A percentile compares a stretch with the other conserved stretches of the same genome.
These are phyloP conservation scores for Antheraea assamensis DNA, from an alignment of 2,888 invertebrate species.

Conservation along the genomic window DNA sequence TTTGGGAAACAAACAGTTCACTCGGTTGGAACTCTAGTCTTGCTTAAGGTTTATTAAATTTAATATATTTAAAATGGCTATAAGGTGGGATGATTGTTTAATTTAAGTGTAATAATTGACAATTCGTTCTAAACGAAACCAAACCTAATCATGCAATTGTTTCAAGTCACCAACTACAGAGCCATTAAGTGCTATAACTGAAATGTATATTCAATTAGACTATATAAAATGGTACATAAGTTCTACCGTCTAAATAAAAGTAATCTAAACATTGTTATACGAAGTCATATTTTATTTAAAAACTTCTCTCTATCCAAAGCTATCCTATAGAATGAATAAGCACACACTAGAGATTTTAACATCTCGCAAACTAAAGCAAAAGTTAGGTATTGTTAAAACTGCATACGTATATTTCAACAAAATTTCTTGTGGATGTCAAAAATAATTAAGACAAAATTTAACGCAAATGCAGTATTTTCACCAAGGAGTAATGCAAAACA, in stretches of 20 bases:
- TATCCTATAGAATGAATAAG: slow-evolving; percentile 43
- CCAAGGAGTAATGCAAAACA: background rate
- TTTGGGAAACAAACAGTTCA: too few species aligned
- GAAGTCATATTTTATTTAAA: background rate
- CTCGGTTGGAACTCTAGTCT: too few species aligned
- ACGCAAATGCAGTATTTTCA: too few species aligned
- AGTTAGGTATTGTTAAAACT: slow-evolving; percentile 48
- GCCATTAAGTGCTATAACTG: too few species aligned
- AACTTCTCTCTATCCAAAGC: background rate
- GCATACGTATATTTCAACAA: slow-evolving; percentile 45
- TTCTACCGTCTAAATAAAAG: background rate
- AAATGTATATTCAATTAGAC: too few species aligned
- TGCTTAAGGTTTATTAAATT: too few species aligned
- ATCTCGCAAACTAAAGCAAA: slow-evolving; percentile 44
- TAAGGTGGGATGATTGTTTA: too few species aligned
- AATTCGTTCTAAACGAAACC: too few species aligned
- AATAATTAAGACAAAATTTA: slow-evolving; percentile 36
- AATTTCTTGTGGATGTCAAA: slow-evolving; percentile 31
- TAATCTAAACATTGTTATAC: background rate
- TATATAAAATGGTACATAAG: background rate
- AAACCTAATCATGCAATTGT: too few species aligned
- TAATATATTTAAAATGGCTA: too few species aligned
- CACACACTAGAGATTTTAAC: slow-evolving; percentile 41
- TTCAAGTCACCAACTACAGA: too few species aligned
- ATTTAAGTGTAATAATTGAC: too few species aligned